A percentile compares a stretch with the other conserved stretches of the same genome.
These are phyloP conservation scores for Pygoscelis antarcticus DNA, from an alignment of 2,113 vertebrate species.

Conservation along the genomic window DNA sequence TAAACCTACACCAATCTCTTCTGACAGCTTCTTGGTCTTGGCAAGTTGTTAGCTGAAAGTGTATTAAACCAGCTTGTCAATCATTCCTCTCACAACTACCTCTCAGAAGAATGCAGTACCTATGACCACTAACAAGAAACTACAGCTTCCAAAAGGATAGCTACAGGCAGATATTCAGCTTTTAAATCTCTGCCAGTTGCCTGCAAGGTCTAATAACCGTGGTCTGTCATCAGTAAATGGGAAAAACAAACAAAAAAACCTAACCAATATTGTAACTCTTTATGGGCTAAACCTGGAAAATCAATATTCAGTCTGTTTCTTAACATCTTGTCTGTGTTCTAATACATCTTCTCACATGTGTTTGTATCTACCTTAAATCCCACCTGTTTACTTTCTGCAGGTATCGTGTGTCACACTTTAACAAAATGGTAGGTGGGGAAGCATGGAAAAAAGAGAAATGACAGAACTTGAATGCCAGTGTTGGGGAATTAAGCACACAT, in stretches of 20 bases:
- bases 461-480: background rate
- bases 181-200: background rate
- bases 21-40: background rate
- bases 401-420: background rate
- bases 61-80: background rate
- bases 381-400: background rate
- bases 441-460: background rate
- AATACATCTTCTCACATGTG: background rate
- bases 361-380: background rate
- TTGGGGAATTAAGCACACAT: background rate
- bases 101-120: background rate
- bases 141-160: background rate
- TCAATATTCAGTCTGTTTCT: background rate
- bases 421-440: background rate
- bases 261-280: background rate
- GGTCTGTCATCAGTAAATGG: background rate
- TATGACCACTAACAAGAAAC: background rate
- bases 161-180: background rate
- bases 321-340: background rate
- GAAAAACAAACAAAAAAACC: background rate
- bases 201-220: background rate
- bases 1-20: constrained; percentile 30
- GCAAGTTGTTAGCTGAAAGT: background rate
- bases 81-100: background rate
- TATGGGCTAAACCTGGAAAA: background rate